A percentile compares a stretch with the other conserved stretches of the same genome.
Conservation (phyloP, 2,797 vertebrate genomes). For the Argya squamiceps region DNA sequence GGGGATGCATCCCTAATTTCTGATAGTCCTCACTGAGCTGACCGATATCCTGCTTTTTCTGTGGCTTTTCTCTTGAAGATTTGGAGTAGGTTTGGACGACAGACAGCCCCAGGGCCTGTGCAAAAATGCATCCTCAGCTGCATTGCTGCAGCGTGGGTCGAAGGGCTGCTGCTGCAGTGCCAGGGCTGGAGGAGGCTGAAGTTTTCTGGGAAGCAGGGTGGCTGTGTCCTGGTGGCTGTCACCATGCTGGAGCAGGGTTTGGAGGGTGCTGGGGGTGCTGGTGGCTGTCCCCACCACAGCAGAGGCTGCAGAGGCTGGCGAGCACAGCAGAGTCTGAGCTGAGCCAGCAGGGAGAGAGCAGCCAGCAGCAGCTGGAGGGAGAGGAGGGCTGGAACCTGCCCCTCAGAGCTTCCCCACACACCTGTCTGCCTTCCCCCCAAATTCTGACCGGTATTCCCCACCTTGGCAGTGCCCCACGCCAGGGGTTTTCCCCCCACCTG, state of each 20-base stretch:
- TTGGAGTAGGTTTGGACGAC: neutral
- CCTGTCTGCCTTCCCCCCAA: neutral
- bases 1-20: neutral
- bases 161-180: neutral
- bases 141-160: neutral
- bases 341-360: neutral
- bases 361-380: neutral
- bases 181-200: neutral
- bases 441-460: neutral
- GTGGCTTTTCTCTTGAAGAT: neutral
- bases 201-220: neutral
- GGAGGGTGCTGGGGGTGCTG: neutral
- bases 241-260: neutral
- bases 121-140: neutral
- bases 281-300: neutral
- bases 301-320: neutral
- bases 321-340: neutral
- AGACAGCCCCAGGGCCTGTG: neutral
- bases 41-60: neutral
- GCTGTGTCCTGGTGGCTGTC: neutral
- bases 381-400: neutral
- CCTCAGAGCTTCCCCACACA: neutral
- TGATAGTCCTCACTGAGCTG: neutral
- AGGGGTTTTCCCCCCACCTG: neutral
- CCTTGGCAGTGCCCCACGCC: fast-evolving